Evolutionary conservation across 2,888 invertebrate species (phyloP), one percentile per base, ranked within the genome.

Genomic region (Mellilla xanthometata): DNA sequence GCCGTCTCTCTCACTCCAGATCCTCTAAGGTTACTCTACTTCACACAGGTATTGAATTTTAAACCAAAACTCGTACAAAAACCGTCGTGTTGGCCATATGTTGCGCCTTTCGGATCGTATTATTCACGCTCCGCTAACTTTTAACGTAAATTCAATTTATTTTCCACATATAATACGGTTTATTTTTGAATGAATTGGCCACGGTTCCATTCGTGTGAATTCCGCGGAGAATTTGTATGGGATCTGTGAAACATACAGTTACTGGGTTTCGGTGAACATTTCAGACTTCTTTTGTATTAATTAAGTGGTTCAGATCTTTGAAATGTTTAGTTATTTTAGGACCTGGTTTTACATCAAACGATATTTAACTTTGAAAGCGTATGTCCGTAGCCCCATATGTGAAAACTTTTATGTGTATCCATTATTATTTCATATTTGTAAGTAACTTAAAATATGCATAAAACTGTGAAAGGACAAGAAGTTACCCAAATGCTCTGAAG

Each of bases 11-110:
- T 6, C 15, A 19, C 39, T 35, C 39, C 39, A 39, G 30, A 22
- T 11, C 34, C 23, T 34, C 3, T 10, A 28, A 28, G n/a, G n/a
- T n/a, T n/a, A n/a, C 10, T 11, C 24, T 10, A 19, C 24, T 41
- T 48, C 29, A 39, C 46, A 40, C 45, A 39, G 30, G 22, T 15
- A 49, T 19, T 12, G 41, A 63, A 69, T 46, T 39, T 47, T 31
- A 35, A 35, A 46, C 32, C 41, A 33, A 49, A 54, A 65, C 56
- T 71, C 71, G 32, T 58, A 68, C 67, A 81, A 82, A 76, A 75
- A 73, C 68, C 54, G 22, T 49, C 42, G 30, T 54, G 66, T 69
- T 67, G n/a, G 72, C 79, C 81, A 78, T 73, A 73, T 81, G 80
- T 56, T 57, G 61, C 52, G 57, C 47, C 52, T 56, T 52, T 49